Evolutionary conservation across 1,140 invertebrate species (phyloP), one percentile per base, ranked within the genome.

Genomic region (Tetramorium simillimum): DNA sequence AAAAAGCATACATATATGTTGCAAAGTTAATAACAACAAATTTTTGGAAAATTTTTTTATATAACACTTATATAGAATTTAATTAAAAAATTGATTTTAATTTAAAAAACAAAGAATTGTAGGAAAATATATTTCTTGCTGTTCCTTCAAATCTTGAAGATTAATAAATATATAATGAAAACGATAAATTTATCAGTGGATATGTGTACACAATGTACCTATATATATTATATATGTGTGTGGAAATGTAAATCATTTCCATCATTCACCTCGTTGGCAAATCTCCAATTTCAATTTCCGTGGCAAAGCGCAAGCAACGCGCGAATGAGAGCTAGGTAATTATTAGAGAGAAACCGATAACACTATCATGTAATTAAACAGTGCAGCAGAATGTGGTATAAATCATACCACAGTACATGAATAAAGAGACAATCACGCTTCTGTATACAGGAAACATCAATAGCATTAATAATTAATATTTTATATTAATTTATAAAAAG

Each of bases 341-440:
- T 81, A 81, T 70, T 70, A 81, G 63, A 65, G 56, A 77, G 60
- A 81, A 70, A 81, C 51, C 78, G 49, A 81, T 81, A 81, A 70
- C 63, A 58, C 78, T 81, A 70, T 56, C 46, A 18, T 40, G 21
- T 70, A 81, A 70, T 70, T 70, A 81, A 81, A 81, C 78, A 56
- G 16, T 37, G 14, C 21, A 53, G 63, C 49, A 70, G 49, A 81
- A 81, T 70, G 21, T 16, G 33, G 21, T 56, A 37, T 70, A 81
- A 70, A 46, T 37, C 21, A 16, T 37, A 18, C 21, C 33, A 69
- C 14, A 21, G 21, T 70, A 40, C 3, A 67, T 40, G n/a, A 56
- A 67, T 51, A 40, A 14, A 24, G 60, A 53, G 18, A 53, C n/a
- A 33, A 81, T 70, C 10, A 40, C 33, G 3, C n/a, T 37, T 14